Conservation (phyloP, 2,888 invertebrate species). For the Cecidostiba fungosa region DNA sequence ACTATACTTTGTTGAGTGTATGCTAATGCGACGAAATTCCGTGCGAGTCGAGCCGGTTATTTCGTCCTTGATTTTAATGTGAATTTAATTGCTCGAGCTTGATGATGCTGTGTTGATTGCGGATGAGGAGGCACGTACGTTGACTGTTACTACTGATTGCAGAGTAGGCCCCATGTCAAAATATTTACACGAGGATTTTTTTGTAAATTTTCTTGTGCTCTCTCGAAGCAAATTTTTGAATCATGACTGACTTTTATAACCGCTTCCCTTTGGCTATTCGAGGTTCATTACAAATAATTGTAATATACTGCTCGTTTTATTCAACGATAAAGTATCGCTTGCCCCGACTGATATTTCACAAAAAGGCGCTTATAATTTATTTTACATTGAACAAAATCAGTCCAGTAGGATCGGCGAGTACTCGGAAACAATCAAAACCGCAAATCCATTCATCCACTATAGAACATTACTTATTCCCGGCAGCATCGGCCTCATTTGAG, state of each 20-base stretch:
- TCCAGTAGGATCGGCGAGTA: not conserved
- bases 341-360: no score
- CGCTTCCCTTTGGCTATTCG: no score
- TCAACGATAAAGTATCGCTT: no score
- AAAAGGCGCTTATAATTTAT: no score
- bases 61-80: constrained; percentile 25
- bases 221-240: no score
- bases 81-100: constrained; percentile 29
- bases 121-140: constrained; percentile 6
- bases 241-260: no score
- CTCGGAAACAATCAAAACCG: not conserved
- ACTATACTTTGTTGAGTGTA: not conserved
- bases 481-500: not conserved
- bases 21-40: constrained; percentile 22
- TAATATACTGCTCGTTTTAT: no score
- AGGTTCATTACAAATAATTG: no score
- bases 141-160: constrained; percentile 6
- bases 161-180: no score
- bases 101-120: not conserved
- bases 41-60: constrained; percentile 8
- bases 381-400: not conserved
- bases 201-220: no score
- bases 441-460: not conserved
- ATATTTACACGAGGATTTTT: no score
- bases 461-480: not conserved